A percentile compares a stretch with the other conserved stretches of the same genome.
Conservation (phyloP, 1,140 invertebrate genomes). For the Chlorops oryzae region DNA sequence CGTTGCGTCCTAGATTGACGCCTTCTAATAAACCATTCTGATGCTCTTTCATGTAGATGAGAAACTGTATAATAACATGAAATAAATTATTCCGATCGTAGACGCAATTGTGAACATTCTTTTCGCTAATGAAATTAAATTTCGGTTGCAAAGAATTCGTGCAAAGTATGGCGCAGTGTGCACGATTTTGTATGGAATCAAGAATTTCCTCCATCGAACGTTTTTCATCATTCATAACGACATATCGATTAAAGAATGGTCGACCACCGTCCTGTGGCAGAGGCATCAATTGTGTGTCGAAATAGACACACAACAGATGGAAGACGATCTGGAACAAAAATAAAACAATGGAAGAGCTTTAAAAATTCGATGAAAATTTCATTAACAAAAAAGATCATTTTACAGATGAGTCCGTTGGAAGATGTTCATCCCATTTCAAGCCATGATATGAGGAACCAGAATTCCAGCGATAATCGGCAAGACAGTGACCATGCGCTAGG, state of each 20-base stretch:
- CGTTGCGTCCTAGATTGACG: slow-evolving; percentile 70
- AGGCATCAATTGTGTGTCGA: slow-evolving; percentile 72
- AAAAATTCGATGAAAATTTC: not conserved
- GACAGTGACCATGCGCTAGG: slow-evolving; percentile 68
- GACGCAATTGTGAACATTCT: slow-evolving; percentile 43
- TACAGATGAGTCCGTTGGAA: slow-evolving; percentile 74
- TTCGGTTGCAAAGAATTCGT: slow-evolving; percentile 39
- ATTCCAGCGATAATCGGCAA: slow-evolving; percentile 79
- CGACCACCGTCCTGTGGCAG: slow-evolving; percentile 71
- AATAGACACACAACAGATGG: slow-evolving; percentile 72
- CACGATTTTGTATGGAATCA: slow-evolving; percentile 38
- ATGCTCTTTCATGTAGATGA: slow-evolving; percentile 67
- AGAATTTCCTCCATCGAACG: slow-evolving; percentile 48
- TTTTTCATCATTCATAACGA: slow-evolving; percentile 38
- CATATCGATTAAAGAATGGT: slow-evolving; percentile 60
- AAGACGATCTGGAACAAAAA: slow-evolving; percentile 62
- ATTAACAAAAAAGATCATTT: slow-evolving; percentile 30
- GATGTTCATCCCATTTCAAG: slow-evolving; percentile 70
- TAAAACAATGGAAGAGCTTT: not conserved
- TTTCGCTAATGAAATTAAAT: slow-evolving; percentile 47
- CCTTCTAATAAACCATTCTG: slow-evolving; percentile 72
- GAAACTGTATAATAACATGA: slow-evolving; percentile 70
- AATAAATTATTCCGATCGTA: slow-evolving; percentile 79
- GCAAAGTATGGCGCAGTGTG: slow-evolving; percentile 41
- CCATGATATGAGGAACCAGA: slow-evolving; percentile 63